A percentile compares a stretch with the other conserved stretches of the same genome.
Evolutionary conservation across 2,888 invertebrate genomes (phyloP).

Genomic region (Byasa hedistus): DNA sequence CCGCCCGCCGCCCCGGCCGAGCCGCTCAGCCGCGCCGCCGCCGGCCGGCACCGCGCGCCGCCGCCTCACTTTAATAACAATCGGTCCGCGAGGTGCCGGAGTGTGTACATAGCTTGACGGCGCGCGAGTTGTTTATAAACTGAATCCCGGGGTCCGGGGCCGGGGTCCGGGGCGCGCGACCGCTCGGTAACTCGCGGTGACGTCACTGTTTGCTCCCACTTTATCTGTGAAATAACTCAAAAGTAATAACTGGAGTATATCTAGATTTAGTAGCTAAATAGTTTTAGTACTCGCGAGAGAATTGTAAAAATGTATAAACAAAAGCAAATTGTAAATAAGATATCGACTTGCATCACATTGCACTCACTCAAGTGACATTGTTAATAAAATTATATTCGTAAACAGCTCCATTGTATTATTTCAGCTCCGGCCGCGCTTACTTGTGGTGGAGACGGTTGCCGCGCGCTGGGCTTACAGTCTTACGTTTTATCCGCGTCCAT

Average conservation of each 20-base stretch:
- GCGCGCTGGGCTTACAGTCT: background rate
- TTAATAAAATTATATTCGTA: constrained; percentile 81
- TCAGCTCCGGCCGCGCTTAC: constrained; percentile 20
- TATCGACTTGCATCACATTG: constrained; percentile 77
- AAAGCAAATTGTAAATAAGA: constrained; percentile 75
- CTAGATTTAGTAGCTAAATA: constrained; percentile 41
- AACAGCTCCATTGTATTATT: constrained; percentile 67
- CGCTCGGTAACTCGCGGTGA: too few relatives aligned
- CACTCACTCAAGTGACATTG: constrained; percentile 80
- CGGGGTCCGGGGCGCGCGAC: background rate
- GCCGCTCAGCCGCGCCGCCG: too few relatives aligned
- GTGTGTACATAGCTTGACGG: too few relatives aligned
- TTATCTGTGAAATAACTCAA: constrained; percentile 12
- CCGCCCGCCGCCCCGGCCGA: too few relatives aligned
- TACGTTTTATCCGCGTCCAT: too few relatives aligned
- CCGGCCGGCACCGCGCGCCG: too few relatives aligned
- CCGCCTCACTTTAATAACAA: too few relatives aligned
- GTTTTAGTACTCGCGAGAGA: constrained; percentile 51
- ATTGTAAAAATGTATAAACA: constrained; percentile 76
- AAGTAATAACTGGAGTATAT: constrained; percentile 36
- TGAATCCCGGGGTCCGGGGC: too few relatives aligned
- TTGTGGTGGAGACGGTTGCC: too few relatives aligned
- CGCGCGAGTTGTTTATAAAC: too few relatives aligned
- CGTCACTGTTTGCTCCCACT: constrained; percentile 10
- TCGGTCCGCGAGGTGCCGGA: too few relatives aligned